These are phyloP conservation scores for Epizoanthus stellaris DNA, from an alignment of 92 coral and sea anemone species.

Conservation along the genomic window DNA sequence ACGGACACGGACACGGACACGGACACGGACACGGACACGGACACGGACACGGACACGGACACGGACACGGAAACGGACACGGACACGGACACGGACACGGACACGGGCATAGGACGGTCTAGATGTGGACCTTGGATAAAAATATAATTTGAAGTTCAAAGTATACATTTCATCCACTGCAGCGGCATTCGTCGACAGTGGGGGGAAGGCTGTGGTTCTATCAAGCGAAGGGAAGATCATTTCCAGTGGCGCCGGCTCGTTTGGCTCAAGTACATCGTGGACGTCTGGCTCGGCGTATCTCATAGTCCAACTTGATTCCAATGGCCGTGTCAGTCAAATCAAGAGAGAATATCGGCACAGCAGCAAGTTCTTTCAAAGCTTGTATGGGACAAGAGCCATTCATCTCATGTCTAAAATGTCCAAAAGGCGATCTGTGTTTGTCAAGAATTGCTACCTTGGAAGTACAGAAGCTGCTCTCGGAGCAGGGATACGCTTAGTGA, in stretches of 20 bases:
- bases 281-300: neutral
- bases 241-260: constrained; percentile 58
- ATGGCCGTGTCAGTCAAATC: constrained; percentile 7
- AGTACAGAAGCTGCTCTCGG: constrained; percentile 37
- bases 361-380: constrained; percentile 16
- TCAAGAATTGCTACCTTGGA: constrained; percentile 20
- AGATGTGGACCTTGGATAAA: too few relatives aligned
- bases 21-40: too few relatives aligned
- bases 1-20: too few relatives aligned
- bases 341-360: neutral
- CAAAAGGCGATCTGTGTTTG: neutral
- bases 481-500: neutral
- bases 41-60: too few relatives aligned
- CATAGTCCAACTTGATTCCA: constrained; percentile 4
- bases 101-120: too few relatives aligned
- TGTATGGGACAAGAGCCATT: constrained; percentile 34
- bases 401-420: constrained; percentile 10
- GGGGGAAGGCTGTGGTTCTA: constrained; percentile 81
- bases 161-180: neutral
- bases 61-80: too few relatives aligned
- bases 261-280: constrained; percentile 44
- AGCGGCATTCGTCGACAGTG: constrained; percentile 71
- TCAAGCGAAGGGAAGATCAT: constrained; percentile 70
- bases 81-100: too few relatives aligned
- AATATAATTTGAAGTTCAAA: too few relatives aligned